These are phyloP conservation scores for Dipodomys merriami DNA, from an alignment of 2,113 vertebrate genomes.

Conservation along the genomic window DNA sequence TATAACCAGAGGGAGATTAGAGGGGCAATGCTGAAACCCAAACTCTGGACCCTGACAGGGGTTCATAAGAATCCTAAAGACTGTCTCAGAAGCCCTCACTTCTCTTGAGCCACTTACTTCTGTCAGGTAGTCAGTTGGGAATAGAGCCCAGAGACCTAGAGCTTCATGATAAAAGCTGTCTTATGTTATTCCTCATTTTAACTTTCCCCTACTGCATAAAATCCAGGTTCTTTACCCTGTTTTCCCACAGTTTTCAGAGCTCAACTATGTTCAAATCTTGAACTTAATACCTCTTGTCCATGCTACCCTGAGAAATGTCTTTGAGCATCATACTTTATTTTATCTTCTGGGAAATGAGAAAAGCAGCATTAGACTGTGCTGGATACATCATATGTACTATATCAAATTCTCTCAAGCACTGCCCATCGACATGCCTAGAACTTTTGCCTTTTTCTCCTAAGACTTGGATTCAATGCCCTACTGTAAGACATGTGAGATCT, in stretches of 20 bases:
- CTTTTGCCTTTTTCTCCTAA: neutral
- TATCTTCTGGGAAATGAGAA: neutral
- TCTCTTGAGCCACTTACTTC: too few species aligned
- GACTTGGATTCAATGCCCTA: neutral
- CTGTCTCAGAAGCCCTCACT: too few species aligned
- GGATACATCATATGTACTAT: neutral
- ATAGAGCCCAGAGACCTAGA: too few species aligned
- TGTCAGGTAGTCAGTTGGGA: too few species aligned
- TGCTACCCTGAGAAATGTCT: neutral
- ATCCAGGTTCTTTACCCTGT: neutral
- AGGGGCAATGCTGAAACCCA: too few species aligned
- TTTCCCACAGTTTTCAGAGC: conserved; percentile 32
- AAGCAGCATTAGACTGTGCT: neutral
- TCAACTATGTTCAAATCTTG: neutral
- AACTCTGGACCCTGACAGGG: too few species aligned
- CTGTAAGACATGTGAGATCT: neutral
- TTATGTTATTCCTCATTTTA: too few species aligned
- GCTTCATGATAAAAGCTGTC: too few species aligned
- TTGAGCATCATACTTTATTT: neutral
- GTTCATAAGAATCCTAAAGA: too few species aligned
- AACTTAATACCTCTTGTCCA: neutral
- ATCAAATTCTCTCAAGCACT: neutral
- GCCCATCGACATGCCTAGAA: neutral
- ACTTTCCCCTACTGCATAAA: neutral
- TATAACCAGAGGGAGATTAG: too few species aligned